Evolutionary conservation across 2,888 invertebrate species (phyloP), one percentile per base, ranked within the genome.

Genomic region (Drosophila rellima): DNA sequence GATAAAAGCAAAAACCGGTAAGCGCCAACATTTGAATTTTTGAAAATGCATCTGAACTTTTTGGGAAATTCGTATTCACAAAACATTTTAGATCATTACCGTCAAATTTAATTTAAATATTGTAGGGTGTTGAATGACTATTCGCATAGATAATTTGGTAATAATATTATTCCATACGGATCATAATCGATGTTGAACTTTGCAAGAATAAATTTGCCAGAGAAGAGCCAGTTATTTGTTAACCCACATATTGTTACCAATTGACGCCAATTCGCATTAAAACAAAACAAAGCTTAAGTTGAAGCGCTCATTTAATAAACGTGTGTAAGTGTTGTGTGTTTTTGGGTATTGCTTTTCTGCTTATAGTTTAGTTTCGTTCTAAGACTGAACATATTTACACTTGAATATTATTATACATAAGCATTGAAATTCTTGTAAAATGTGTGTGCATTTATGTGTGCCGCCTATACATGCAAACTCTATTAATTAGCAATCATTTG

Each of bases 401-500:
- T 78, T 73, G 76, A 75, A 74, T 78, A 76, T 65, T 74, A 70
- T 67, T 70, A 70, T 61, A 74, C 74, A 80, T 73, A 83, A 84
- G 74, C 82, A 67, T 70, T 69, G 44, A 45, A 51, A 64, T 51
- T 60, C 61, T 33, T 47, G 47, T 62, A 69, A 61, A 68, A 62
- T 80, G 51, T 76, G 51, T 80, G 83, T 77, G 84, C 76, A 61
- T 74, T 42, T 17, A 61, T 66, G 59, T 70, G 82, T 83, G 88
- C 81, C 80, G 51, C 60, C 77, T 77, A 65, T 65, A 74, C 64
- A 72, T 74, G 78, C 73, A 79, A 81, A 78, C 20, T 57, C 47
- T 73, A 64, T 79, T 85, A 82, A 70, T 82, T 69, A 82, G 88
- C 79, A 76, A 74, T 51, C 68, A 89, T 88, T 89, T 89, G 90